These are phyloP conservation scores for Drosophila koepferae DNA, from an alignment of 2,888 invertebrate species.

Conservation along the genomic window DNA sequence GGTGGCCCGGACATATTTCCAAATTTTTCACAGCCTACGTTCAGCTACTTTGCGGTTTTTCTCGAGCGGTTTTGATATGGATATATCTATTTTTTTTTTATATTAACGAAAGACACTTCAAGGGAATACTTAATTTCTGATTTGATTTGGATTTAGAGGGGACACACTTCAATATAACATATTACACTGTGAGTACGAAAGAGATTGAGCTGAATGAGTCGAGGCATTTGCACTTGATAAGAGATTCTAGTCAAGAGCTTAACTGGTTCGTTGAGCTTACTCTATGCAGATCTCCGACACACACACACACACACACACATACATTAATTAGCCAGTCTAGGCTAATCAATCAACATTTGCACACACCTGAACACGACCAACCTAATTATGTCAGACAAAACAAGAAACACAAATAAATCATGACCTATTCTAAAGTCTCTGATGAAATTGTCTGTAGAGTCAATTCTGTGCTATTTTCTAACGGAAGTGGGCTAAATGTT, in stretches of 20 bases:
- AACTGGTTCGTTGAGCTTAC: neutral
- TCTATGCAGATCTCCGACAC: neutral
- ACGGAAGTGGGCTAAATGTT: conserved; percentile 74
- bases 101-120: neutral
- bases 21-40: conserved; percentile 39
- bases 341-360: conserved; percentile 39
- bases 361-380: conserved; percentile 64
- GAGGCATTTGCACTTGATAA: neutral
- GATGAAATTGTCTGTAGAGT: conserved; percentile 32
- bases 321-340: neutral
- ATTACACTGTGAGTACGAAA: conserved; percentile 59
- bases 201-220: neutral
- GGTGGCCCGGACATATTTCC: conserved; percentile 83
- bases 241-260: neutral
- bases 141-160: conserved; percentile 13
- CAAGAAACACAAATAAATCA: conserved; percentile 64
- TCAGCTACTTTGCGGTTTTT: conserved; percentile 4
- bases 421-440: conserved; percentile 69
- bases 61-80: neutral
- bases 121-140: conserved; percentile 2
- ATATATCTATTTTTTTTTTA: too few species aligned
- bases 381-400: conserved; percentile 63
- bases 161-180: conserved; percentile 64
- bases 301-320: neutral
- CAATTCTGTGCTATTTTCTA: conserved; percentile 54